Evolutionary conservation across 35 echinoderm and acorn worm species (phyloP).

Genomic region (Apostichopus californicus): DNA sequence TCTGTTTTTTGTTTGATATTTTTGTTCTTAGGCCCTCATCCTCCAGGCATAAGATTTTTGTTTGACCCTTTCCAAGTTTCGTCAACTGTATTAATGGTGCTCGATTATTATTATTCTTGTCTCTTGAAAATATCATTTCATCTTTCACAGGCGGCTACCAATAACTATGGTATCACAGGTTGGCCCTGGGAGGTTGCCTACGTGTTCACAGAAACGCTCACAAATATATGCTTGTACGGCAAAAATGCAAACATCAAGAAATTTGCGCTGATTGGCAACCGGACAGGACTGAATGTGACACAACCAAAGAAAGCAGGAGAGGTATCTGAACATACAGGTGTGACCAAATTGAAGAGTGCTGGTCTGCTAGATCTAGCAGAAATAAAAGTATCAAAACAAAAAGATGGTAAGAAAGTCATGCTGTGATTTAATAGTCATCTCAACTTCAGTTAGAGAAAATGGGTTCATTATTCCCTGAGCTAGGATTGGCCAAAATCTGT

Average conservation of each 20-base stretch:
- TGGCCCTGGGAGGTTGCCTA: constrained; percentile 97
- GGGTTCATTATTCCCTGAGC: no score
- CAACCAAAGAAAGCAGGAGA: background rate
- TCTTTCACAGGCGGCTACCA: constrained; percentile 55
- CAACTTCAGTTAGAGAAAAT: no score
- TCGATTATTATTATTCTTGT: no score
- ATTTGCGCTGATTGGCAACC: constrained; percentile 71
- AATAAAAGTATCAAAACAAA: background rate
- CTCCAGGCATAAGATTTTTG: no score
- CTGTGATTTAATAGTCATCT: no score
- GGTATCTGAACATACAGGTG: constrained; percentile 13
- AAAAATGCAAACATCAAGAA: constrained; percentile 89
- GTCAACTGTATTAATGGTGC: no score
- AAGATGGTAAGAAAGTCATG: background rate
- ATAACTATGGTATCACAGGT: constrained; percentile 68
- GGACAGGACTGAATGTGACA: constrained; percentile 54
- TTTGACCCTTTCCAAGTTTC: no score
- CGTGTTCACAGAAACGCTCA: constrained; percentile 75
- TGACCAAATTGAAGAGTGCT: constrained; percentile 65
- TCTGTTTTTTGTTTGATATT: no score
- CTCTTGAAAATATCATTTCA: background rate
- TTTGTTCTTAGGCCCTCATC: no score
- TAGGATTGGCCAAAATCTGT: no score
- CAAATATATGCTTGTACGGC: constrained; percentile 87
- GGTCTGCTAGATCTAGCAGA: constrained; percentile 89